Evolutionary conservation across 2,888 invertebrate genomes (phyloP), one percentile per base, ranked within the genome.

Genomic region (Drosophila limbata): DNA sequence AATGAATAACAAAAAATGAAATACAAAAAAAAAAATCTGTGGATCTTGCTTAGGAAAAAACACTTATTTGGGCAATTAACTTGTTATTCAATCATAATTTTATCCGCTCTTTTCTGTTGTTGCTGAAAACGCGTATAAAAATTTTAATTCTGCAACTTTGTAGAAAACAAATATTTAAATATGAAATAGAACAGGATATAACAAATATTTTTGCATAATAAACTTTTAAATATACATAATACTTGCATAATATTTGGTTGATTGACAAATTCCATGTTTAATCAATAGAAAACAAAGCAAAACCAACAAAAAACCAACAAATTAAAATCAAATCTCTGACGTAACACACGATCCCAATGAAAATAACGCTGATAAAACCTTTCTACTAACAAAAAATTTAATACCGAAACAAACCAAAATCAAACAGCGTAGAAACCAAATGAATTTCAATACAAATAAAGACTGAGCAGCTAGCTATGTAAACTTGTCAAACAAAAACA

Each of bases 251-350:
- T 61, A 73, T 66, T 52, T 44, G 52, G 25, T 47, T 57, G 51
- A 65, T 77, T 53, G 61, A 42, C 64, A 44, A 59, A 51, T 21
- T 28, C 17, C 48, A 63, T 53, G 47, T 62, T 61, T 48, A 69
- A 64, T 79, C 45, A 72, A 68, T 68, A 65, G 66, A 57, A 72
- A 69, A 66, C 66, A 59, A 51, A 61, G 62, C 44, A n/a, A 66
- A 64, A 64, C 56, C 39, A 40, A 57, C 44, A 52, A 39, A 61
- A 68, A 67, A 35, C 50, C 52, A 64, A 64, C 66, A 50, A 50
- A 66, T 79, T 76, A 65, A 66, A 81, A 61, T 70, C 15, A 53
- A 72, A 72, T 69, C 64, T 72, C 57, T 87, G 78, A 62, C 81
- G 68, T 78, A 88, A 83, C 25, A 25, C 25, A 25, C 25, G n/a